Base-by-base conservation (phyloP, 2,113 vertebrate species). In the Holacanthus passer region DNA sequence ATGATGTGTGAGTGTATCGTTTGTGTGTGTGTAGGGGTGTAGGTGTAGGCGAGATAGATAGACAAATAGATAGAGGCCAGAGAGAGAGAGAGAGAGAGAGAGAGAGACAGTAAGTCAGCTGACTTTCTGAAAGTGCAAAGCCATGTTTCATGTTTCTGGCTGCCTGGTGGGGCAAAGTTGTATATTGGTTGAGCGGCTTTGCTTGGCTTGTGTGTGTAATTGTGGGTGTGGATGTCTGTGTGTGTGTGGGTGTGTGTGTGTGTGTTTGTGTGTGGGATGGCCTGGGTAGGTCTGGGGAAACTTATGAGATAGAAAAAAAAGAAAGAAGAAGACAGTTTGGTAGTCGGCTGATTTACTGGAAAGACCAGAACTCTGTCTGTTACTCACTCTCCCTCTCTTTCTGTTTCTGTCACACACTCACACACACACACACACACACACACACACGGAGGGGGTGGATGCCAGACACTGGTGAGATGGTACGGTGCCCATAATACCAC, bases 341-440 rank as follows among this genome's bases (percentile, higher is more conserved):
- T 29, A 81, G 27, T 78, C 5, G 0, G 32, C 59, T 77, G 70
- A 77, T 83, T 90, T 89, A 80, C 64, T 16, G 62, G 83, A 91
- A 86, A 81, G 32, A 72, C 55, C 37, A 74, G 43, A 68, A 19
- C 2, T 14, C 41, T 35, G 47, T 32, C 27, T 16, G 0, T 14
- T 13, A 22, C 22, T 32, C 29, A 37, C n/a, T 39, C n/a, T 39
- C 3, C 37, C 56, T 31, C 41, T 41, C 3, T 27, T 14, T 52
- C 17, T 31, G 7, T 35, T 4, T 20, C 27, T 35, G 3, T 4
- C 35, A 37, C 35, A 37, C 35, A 22, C 16, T 4, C 19, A 31
- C 53, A 58, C 72, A 64, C 13, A 45, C 1, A 64, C 62, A n/a
- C 41, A 63, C 60, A 48, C 39, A 73, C 16, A 77, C 37, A 53